Conservation (phyloP, 2,888 invertebrate species). For the Eutolmus rufibarbis region DNA sequence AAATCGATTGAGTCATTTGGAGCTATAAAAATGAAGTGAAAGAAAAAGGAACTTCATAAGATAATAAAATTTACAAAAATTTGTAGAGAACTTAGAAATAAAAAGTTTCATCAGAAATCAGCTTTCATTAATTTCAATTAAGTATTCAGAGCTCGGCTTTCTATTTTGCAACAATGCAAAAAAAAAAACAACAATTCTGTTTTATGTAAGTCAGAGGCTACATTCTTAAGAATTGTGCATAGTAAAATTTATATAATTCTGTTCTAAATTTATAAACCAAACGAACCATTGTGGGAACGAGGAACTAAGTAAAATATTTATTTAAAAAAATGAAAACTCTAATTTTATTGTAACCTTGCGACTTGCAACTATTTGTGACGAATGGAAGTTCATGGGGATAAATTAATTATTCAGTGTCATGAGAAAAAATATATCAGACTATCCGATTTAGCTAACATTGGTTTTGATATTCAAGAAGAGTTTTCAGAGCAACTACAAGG, state of each 20-base stretch:
- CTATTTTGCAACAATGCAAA: background rate
- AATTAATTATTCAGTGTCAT: background rate
- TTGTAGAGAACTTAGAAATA: background rate
- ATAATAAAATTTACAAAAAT: background rate
- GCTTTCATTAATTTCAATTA: background rate
- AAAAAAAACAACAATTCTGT: background rate
- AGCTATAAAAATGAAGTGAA: background rate
- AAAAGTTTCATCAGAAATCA: background rate
- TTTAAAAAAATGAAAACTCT: background rate
- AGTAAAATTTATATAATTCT: background rate
- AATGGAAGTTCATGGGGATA: background rate
- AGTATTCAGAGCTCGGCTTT: background rate
- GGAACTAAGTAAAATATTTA: background rate
- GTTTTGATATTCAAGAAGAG: background rate
- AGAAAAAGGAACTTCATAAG: too few species aligned
- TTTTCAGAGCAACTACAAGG: background rate
- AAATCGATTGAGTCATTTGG: too few species aligned
- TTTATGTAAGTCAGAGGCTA: background rate
- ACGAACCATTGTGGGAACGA: background rate
- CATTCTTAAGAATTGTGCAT: too few species aligned
- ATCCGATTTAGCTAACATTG: background rate
- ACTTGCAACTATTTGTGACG: background rate
- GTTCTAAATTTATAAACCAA: background rate
- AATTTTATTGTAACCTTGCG: background rate
- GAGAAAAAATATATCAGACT: background rate